A percentile compares a stretch with the other conserved stretches of the same genome.
Conservation (phyloP, 2,797 vertebrate species). For the Mus caroli region DNA sequence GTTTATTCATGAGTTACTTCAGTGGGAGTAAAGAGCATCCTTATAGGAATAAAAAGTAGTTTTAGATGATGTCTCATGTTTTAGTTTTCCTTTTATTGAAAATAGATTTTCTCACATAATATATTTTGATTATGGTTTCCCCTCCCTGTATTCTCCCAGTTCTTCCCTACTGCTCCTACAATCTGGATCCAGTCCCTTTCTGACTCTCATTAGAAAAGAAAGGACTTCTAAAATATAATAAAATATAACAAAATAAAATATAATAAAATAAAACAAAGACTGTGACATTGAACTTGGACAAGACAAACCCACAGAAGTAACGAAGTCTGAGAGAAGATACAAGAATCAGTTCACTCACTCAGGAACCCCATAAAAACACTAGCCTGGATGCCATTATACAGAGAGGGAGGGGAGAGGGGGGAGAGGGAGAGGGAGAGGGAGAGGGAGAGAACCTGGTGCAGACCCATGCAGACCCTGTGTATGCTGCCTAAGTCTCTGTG, state of each 20-base stretch:
- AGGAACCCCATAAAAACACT: neutral
- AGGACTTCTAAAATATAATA: neutral
- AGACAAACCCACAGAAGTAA: neutral
- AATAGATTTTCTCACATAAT: neutral
- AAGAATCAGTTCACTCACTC: neutral
- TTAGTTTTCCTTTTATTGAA: neutral
- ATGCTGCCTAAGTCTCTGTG: neutral
- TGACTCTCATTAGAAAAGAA: neutral
- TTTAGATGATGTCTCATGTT: conserved; percentile 30
- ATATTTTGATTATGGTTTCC: neutral
- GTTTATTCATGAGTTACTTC: neutral
- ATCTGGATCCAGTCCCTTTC: neutral
- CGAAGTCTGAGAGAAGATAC: neutral
- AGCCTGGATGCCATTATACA: neutral
- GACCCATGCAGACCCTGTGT: neutral
- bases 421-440: too few relatives aligned
- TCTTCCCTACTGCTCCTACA: too few relatives aligned
- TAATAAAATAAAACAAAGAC: neutral
- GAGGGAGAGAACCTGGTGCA: neutral
- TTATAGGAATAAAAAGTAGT: neutral
- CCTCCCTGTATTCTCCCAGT: neutral
- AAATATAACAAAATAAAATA: neutral
- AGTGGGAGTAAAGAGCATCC: neutral
- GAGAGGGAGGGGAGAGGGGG: too few relatives aligned
- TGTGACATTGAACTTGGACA: neutral